Conservation (phyloP, 2,113 vertebrate species). For the Onychostoma macrolepis region DNA sequence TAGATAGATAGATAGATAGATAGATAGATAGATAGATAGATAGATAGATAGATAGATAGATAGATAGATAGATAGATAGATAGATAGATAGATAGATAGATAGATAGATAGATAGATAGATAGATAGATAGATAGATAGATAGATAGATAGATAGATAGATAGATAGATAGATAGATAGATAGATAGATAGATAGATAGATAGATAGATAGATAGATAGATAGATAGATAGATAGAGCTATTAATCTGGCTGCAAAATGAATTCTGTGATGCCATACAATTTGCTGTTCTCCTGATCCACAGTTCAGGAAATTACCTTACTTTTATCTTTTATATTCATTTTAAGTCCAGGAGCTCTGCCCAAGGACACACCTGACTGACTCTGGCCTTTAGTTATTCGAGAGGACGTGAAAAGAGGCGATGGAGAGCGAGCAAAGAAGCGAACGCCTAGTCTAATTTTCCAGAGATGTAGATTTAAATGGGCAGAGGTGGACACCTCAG, state of each 20-base stretch:
- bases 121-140: neutral
- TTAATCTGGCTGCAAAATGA: neutral
- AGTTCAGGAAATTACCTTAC: neutral
- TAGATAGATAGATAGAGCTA: neutral
- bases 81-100: neutral
- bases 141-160: neutral
- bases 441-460: constrained; percentile 19
- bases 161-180: neutral
- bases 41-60: too few relatives aligned
- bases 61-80: too few relatives aligned
- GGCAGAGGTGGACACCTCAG: constrained; percentile 19
- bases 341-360: neutral
- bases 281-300: constrained; percentile 15
- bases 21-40: neutral
- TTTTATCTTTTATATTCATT: constrained; percentile 12
- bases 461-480: constrained; percentile 35
- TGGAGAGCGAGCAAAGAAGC: neutral
- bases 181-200: neutral
- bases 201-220: neutral
- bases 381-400: constrained; percentile 9
- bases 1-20: too few relatives aligned
- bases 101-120: too few relatives aligned
- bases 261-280: neutral
- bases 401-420: constrained; percentile 9
- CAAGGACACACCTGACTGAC: neutral